These are phyloP conservation scores for Sebastes diaconus DNA, from an alignment of 2,797 vertebrate species.

Conservation along the genomic window DNA sequence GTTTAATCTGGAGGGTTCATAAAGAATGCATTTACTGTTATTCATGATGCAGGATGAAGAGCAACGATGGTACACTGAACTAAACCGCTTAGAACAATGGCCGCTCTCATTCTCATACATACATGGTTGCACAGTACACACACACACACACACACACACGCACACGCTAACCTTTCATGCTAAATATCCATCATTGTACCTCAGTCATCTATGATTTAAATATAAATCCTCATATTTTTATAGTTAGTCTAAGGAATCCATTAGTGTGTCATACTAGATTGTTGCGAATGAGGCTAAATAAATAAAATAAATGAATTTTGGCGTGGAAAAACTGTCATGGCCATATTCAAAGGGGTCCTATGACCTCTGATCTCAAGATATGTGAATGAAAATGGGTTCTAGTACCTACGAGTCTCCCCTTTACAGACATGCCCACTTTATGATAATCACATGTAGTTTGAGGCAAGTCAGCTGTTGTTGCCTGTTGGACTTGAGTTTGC, in stretches of 20 bases:
- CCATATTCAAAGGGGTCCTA: too few species aligned
- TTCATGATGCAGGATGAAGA: neutral
- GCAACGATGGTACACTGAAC: neutral
- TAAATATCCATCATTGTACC: neutral
- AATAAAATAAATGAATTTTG: too few species aligned
- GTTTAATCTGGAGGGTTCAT: neutral
- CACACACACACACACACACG: neutral
- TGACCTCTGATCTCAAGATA: too few species aligned
- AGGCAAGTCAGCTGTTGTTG: too few species aligned
- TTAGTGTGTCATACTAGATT: too few species aligned
- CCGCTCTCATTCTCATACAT: conserved; percentile 32
- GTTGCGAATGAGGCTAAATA: too few species aligned
- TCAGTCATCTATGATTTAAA: conserved; percentile 6
- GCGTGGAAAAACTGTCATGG: too few species aligned
- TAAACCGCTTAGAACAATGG: conserved; percentile 25
- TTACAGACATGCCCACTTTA: too few species aligned
- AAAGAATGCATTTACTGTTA: neutral
- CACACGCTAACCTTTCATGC: neutral
- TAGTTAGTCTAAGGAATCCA: neutral
- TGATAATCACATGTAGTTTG: too few species aligned
- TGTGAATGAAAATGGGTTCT: too few species aligned
- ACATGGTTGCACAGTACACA: neutral
- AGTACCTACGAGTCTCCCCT: too few species aligned
- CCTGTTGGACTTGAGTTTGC: too few species aligned
- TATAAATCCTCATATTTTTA: neutral